These are phyloP conservation scores for Argynnis bischoffii DNA, from an alignment of 2,888 invertebrate genomes.

Conservation along the genomic window DNA sequence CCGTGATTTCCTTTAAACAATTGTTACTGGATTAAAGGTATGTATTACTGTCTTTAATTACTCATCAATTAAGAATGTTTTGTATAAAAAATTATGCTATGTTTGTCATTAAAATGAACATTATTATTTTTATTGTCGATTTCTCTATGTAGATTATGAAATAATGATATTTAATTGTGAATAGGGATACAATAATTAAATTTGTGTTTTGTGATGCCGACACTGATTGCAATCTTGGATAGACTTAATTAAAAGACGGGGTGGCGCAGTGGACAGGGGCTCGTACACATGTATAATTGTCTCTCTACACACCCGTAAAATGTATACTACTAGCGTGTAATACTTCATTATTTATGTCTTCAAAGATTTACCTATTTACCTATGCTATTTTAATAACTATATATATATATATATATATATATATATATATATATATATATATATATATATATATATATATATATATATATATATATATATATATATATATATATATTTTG, in stretches of 20 bases:
- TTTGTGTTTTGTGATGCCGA: background rate
- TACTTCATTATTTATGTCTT: too few species aligned
- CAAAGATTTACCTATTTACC: too few species aligned
- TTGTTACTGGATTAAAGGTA: conserved; percentile 27
- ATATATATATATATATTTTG: too few species aligned
- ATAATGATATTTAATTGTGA: background rate
- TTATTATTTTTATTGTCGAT: background rate
- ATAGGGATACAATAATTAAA: background rate
- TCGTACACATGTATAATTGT: background rate
- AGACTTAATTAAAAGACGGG: conserved; percentile 10
- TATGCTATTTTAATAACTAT: too few species aligned
- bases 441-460: too few species aligned
- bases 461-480: too few species aligned
- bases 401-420: too few species aligned
- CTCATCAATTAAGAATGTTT: background rate
- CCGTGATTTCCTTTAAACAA: conserved; percentile 43
- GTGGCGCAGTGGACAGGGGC: background rate
- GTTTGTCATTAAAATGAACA: background rate
- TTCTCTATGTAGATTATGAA: background rate
- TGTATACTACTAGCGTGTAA: too few species aligned
- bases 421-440: too few species aligned
- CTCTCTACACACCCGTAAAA: background rate
- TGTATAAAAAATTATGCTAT: background rate
- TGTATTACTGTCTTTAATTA: conserved; percentile 4
- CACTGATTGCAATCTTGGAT: conserved; percentile 5